Conservation (phyloP, 1,140 invertebrate species). For the Drosophila burlai region DNA sequence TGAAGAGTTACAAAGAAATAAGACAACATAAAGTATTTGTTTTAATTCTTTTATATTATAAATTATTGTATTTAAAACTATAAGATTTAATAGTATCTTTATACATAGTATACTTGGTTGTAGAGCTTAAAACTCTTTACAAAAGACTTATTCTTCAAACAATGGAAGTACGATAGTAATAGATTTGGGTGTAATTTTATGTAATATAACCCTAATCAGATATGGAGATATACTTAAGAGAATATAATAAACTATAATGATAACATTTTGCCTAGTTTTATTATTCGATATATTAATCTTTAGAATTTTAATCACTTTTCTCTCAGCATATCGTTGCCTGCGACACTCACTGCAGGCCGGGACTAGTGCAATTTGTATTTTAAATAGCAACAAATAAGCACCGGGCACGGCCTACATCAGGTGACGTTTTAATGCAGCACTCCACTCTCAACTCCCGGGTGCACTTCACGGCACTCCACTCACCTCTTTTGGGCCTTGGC, state of each 20-base stretch:
- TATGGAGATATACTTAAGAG: too few relatives aligned
- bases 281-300: not conserved
- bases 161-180: too few relatives aligned
- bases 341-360: conserved; percentile 84
- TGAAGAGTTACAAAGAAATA: not conserved
- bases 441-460: conserved; percentile 41
- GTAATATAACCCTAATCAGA: not conserved
- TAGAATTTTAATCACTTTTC: not conserved
- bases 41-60: too few relatives aligned
- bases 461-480: conserved; percentile 26
- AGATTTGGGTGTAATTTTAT: too few relatives aligned
- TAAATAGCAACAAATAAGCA: conserved; percentile 80
- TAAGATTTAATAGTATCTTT: too few relatives aligned
- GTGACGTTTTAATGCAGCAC: conserved; percentile 81
- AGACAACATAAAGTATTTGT: not conserved
- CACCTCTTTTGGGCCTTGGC: conserved; percentile 18
- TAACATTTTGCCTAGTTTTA: not conserved
- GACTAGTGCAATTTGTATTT: conserved; percentile 85
- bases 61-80: too few relatives aligned
- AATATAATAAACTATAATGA: not conserved
- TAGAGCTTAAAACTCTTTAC: too few relatives aligned
- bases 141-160: too few relatives aligned
- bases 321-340: conserved; percentile 47
- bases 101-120: too few relatives aligned
- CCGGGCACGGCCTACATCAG: conserved; percentile 84